Evolutionary conservation across 1,140 invertebrate genomes (phyloP), one percentile per base, ranked within the genome.

Genomic region (Drosophila pectinifera): DNA sequence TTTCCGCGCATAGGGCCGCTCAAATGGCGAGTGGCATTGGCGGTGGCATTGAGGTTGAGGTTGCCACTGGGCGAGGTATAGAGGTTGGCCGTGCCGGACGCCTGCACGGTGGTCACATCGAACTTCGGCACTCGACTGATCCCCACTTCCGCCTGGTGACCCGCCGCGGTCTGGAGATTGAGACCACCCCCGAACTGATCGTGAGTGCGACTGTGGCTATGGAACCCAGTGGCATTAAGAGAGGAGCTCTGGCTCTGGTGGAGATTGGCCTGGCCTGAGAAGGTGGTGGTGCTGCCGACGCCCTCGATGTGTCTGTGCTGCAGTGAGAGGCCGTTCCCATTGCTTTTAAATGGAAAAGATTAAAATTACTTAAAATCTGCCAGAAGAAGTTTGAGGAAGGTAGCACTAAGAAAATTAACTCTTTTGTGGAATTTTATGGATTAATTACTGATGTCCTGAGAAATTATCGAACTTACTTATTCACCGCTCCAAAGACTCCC

Each of bases 31-130:
- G 48, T 45, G n/a, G 74, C 81, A 78, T 70, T 86, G 6, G 51
- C 88, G 6, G 45, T 78, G 34, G 85, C 73, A 74, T 80, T 70
- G 20, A 92, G 16, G 26, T 83, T 78, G 2, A 75, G 36, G 5
- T 84, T 77, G 10, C 74, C 63, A 78, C 65, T 78, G 4, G 83
- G 61, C 1, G 91, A 91, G 3, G 72, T 69, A 26, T 73, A 76
- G 1, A 92, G 53, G 51, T 89, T 91, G 0, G 74, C 90, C 3
- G 5, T 73, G 1, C 64, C 88, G 6, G 36, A 18, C 16, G 74
- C 72, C 42, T 91, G 56, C 38, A 86, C 42, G 4, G 73, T 70
- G 7, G 74, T 88, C 62, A 79, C 61, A 63, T 89, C 62, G n/a
- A 74, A 59, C 48, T 86, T 41, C 0, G 90, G 86, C 24, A 84